phyloP scores from a whole-genome alignment of 2,888 invertebrate species.

The Choristoneura rosaceana region DNA sequence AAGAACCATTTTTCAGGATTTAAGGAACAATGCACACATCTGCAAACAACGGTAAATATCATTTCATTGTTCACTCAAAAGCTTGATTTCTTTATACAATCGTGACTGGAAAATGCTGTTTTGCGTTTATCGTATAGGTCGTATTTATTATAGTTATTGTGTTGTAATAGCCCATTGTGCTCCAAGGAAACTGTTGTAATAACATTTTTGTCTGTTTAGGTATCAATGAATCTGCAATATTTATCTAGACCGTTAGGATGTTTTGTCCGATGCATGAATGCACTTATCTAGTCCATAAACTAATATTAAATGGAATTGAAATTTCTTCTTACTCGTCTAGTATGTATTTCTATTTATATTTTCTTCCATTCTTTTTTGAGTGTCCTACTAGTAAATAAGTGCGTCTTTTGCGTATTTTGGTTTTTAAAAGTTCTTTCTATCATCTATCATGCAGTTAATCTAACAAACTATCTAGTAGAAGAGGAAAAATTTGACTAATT shows the following conservation, averaged over 20 bases:
- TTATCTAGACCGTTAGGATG: constrained; percentile 21
- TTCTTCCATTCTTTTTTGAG: too few relatives aligned
- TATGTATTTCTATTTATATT: too few relatives aligned
- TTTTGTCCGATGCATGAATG: constrained; percentile 17
- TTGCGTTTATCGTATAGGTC: constrained; percentile 24
- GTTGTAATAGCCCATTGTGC: constrained; percentile 38
- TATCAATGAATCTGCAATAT: constrained; percentile 41
- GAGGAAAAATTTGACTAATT: too few relatives aligned
- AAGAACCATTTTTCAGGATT: background rate
- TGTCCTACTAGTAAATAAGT: too few relatives aligned
- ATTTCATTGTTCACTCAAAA: constrained; percentile 18
- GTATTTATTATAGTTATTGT: constrained; percentile 31
- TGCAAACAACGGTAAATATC: background rate
- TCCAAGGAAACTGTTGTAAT: constrained; percentile 30
- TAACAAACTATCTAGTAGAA: too few relatives aligned
- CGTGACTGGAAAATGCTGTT: constrained; percentile 32
- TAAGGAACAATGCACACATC: background rate
- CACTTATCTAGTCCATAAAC: constrained; percentile 3
- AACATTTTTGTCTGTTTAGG: constrained; percentile 33
- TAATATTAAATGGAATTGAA: too few relatives aligned
- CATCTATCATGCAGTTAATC: too few relatives aligned
- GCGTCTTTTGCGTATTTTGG: too few relatives aligned
- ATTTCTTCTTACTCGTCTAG: too few relatives aligned
- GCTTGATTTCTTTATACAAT: constrained; percentile 13
- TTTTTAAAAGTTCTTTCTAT: too few relatives aligned